Evolutionary conservation across 2,797 vertebrate species (phyloP), one percentile per base, ranked within the genome.

Genomic region (Gallinago stenura): DNA sequence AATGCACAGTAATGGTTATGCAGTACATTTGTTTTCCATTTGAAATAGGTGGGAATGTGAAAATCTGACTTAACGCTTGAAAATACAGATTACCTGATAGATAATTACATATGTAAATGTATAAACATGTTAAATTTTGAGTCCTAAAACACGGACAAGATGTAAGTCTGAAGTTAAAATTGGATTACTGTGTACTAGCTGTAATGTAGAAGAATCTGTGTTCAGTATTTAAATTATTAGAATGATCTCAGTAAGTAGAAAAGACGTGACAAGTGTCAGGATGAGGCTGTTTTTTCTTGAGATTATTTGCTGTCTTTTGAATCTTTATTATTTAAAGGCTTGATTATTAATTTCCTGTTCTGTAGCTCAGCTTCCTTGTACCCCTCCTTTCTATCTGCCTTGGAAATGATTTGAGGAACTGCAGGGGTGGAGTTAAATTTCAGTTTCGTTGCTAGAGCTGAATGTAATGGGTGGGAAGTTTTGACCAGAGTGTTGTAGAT

Each of bases 161-260:
- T 75, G 41, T 61, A 14, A 43, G 68, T 72, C 45, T 68, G 84
- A 83, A 86, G 58, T 70, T 71, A 68, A 83, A 78, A 83, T 54
- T 35, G 53, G 79, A 53, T 88, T 62, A 24, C 28, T 72, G 14
- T 80, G n/a, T 65, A 19, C 64, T 77, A 68, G 25, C 39, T 93
- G 9, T 39, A 54, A 18, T 39, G 2, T 61, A 81, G n/a, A 43
- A 53, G 61, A 94, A 71, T 83, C 46, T 54, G 35, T 81, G 61
- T 78, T 20, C 22, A 12, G 77, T 83, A 81, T 81, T 95, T 78
- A 83, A 93, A 78, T 86, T 88, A 54, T 18, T 92, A 25, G 58
- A 83, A n/a, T 88, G 20, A 88, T 61, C 33, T n/a, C 28, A 75
- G 10, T 91, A 82, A 86, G 77, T 39, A 81, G 65, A 60, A 91